Percentiles rank a stretch among this genome's conserved stretches.
These are phyloP conservation scores for Galeopterus variegatus DNA, from an alignment of 2,113 vertebrate species.

Conservation along the genomic window DNA sequence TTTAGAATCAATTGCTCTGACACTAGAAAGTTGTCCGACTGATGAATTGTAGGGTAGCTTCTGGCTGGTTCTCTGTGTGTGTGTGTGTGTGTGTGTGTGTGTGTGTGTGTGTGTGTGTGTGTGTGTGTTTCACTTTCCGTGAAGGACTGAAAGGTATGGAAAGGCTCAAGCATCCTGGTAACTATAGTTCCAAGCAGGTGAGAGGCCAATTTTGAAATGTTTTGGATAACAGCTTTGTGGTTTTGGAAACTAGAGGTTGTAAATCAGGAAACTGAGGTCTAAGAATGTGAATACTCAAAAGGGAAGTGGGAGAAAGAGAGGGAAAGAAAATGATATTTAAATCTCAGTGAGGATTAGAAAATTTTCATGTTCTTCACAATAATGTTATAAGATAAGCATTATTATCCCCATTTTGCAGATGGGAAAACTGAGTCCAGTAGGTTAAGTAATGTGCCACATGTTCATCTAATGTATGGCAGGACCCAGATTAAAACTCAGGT, in stretches of 20 bases:
- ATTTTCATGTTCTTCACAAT: neutral
- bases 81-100: neutral
- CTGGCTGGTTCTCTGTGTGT: neutral
- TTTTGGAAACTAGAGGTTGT: neutral
- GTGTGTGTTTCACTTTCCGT: neutral
- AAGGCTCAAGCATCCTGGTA: neutral
- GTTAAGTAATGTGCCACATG: neutral
- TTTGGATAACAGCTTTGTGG: neutral
- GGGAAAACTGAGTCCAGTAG: neutral
- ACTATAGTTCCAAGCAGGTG: neutral
- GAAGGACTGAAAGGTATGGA: neutral
- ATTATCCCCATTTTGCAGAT: neutral
- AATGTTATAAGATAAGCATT: neutral
- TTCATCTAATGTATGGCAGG: neutral
- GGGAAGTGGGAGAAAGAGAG: neutral
- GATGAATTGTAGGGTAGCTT: conserved; percentile 51
- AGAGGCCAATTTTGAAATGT: conserved; percentile 14
- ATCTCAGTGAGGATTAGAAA: neutral
- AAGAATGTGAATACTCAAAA: neutral
- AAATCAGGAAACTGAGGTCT: neutral
- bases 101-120: neutral
- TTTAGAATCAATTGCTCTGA: conserved; percentile 86
- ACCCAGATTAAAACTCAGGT: neutral
- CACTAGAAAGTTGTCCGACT: conserved; percentile 77
- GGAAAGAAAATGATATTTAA: neutral